These are phyloP conservation scores for Neoniphon sammara DNA, from an alignment of 2,797 vertebrate genomes.

Conservation along the genomic window DNA sequence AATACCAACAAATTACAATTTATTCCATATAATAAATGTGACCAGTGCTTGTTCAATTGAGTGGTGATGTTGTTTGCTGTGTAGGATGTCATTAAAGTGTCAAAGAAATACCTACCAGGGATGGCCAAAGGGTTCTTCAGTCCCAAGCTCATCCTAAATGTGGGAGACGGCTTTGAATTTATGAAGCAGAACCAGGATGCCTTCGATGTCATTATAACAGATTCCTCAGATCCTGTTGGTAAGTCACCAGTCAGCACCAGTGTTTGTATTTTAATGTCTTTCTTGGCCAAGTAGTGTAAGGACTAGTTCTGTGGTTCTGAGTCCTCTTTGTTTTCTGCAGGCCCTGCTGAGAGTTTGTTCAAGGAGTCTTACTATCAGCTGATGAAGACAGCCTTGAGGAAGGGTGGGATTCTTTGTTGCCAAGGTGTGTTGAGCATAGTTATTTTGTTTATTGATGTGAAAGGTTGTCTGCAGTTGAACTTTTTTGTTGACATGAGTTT, in stretches of 20 bases:
- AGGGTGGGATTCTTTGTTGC: conserved; percentile 94
- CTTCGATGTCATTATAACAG: conserved; percentile 97
- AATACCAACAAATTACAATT: background rate
- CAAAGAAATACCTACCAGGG: conserved; percentile 94
- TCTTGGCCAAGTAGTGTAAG: background rate
- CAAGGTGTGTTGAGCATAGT: conserved; percentile 81
- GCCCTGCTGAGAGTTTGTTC: conserved; percentile 97
- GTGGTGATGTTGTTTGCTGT: conserved; percentile 27
- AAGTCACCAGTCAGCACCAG: conserved; percentile 57
- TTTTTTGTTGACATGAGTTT: too few relatives aligned
- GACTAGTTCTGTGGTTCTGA: background rate
- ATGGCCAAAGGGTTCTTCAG: conserved; percentile 97
- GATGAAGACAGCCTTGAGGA: conserved; percentile 94
- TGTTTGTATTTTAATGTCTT: background rate
- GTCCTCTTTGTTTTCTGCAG: conserved; percentile 69
- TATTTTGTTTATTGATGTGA: background rate
- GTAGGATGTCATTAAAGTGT: conserved; percentile 96
- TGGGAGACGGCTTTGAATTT: conserved; percentile 98
- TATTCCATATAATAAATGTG: background rate
- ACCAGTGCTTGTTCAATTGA: background rate
- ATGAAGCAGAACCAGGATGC: conserved; percentile 99
- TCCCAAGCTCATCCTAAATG: conserved; percentile 92
- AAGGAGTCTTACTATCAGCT: conserved; percentile 97
- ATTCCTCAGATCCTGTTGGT: conserved; percentile 99
- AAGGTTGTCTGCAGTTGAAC: background rate